Conservation (phyloP, 2,113 vertebrate genomes). For the Tricholaema leucomelas region DNA sequence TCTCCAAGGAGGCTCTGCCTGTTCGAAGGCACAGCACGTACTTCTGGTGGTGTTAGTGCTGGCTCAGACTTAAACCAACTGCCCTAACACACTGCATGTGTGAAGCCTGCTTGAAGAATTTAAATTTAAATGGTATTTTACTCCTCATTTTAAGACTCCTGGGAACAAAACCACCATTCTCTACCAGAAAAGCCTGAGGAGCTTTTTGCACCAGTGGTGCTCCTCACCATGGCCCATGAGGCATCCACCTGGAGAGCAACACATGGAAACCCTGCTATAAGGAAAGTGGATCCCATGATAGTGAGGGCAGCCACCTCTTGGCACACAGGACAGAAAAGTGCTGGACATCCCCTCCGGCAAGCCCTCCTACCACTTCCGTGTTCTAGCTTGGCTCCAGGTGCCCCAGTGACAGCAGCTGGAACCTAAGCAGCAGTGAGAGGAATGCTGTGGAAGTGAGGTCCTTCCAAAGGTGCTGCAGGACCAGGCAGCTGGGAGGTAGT, state of each 20-base stretch:
- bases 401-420: rapidly evolving
- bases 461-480: background rate
- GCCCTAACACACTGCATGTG: rapidly evolving
- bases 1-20: rapidly evolving
- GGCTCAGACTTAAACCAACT: background rate
- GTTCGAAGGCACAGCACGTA: background rate
- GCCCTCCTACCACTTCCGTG: rapidly evolving
- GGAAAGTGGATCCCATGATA: rapidly evolving
- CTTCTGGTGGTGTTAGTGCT: background rate
- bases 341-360: rapidly evolving
- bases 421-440: rapidly evolving
- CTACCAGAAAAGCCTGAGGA: background rate
- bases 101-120: background rate
- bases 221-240: rapidly evolving
- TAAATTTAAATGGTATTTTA: background rate
- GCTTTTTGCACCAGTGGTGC: rapidly evolving
- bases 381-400: background rate
- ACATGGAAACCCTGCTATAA: rapidly evolving
- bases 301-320: rapidly evolving
- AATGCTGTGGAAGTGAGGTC: rapidly evolving
- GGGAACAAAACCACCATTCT: background rate
- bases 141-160: background rate
- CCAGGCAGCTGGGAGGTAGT: background rate
- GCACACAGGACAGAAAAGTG: rapidly evolving
- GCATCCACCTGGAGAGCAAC: rapidly evolving